These are phyloP conservation scores for Neomonachus schauinslandi DNA, from an alignment of 2,113 vertebrate genomes.

Conservation along the genomic window DNA sequence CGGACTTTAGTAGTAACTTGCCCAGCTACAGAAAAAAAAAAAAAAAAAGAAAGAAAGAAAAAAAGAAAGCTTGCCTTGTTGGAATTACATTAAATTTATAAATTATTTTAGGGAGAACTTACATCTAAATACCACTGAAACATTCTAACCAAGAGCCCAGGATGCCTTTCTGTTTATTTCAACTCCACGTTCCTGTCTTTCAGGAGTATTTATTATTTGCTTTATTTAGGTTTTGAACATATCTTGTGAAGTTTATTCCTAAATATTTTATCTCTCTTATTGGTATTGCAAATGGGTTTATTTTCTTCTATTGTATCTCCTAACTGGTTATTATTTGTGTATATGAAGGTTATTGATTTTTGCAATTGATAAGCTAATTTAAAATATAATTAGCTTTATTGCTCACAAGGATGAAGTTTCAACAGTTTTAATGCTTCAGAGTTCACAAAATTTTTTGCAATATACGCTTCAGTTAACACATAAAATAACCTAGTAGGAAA, in stretches of 20 bases:
- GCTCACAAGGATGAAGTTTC: not conserved
- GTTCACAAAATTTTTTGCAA: not conserved
- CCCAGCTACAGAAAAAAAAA: not conserved
- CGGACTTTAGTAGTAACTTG: not conserved
- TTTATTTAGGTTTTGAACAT: not conserved
- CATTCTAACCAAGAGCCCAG: not conserved
- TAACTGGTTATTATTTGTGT: not conserved
- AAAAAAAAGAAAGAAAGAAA: not conserved
- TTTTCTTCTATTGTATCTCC: not conserved
- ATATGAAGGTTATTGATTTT: not conserved
- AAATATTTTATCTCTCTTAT: not conserved
- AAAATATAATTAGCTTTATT: not conserved
- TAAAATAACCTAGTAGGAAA: not conserved
- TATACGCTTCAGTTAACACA: not conserved
- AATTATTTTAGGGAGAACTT: not conserved
- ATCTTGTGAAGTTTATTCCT: not conserved
- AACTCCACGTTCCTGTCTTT: not conserved
- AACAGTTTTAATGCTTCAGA: conserved; percentile 11
- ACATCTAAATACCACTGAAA: not conserved
- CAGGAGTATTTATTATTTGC: not conserved
- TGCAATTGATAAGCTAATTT: not conserved
- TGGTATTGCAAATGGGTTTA: not conserved
- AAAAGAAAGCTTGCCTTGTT: not conserved
- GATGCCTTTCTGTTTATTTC: not conserved
- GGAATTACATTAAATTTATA: not conserved